Base-by-base conservation (phyloP, 1,140 invertebrate genomes). In the Arion vulgaris region DNA sequence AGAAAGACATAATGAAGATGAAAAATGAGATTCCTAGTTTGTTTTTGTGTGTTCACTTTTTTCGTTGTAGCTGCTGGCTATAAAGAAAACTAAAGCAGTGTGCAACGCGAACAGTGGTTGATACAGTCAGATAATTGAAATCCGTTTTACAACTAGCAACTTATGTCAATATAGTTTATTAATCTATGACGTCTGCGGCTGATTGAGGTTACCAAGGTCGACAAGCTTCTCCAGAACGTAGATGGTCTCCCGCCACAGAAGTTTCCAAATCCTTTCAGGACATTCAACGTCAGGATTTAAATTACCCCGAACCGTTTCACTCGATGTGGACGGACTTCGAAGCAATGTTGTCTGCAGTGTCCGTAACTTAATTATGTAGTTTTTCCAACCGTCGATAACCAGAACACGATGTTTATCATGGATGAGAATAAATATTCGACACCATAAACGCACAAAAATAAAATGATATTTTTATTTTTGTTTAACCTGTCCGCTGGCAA, bases 151-250 rank as follows among this genome's bases (percentile, higher is more conserved):
- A 49, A 28, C 39, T 32, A 23, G 74, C 74, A 76, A 76, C 74
- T 76, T 76, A 76, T 76, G 74, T 76, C 74, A 76, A 76, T 49
- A 76, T 15, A 51, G 34, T 76, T 76, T 76, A 49, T 49, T 13
- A 53, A 76, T 66, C 41, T 53, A 28, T 76, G 74, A 49, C 74
- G 74, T 53, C 49, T 49, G 41, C 23, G 49, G 39, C 15, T 76
- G 74, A 76, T 76, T 76, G 74, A 51, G 74, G 74, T 76, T n/a
- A 49, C 38, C 0, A n/a, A 49, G 38, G 71, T 73, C 71, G 41
- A 32, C 5, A 32, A 17, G 62, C 11, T 66, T 28, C n/a, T 17
- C n/a, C 28, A 28, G 62, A 23, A 38, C 26, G 71, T 73, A 41
- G 71, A 41, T 49, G 71, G 71, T 39, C 71, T 39, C 4, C 13